Conservation (phyloP, 2,888 invertebrate species). For the Drosophila kanekoi region DNA sequence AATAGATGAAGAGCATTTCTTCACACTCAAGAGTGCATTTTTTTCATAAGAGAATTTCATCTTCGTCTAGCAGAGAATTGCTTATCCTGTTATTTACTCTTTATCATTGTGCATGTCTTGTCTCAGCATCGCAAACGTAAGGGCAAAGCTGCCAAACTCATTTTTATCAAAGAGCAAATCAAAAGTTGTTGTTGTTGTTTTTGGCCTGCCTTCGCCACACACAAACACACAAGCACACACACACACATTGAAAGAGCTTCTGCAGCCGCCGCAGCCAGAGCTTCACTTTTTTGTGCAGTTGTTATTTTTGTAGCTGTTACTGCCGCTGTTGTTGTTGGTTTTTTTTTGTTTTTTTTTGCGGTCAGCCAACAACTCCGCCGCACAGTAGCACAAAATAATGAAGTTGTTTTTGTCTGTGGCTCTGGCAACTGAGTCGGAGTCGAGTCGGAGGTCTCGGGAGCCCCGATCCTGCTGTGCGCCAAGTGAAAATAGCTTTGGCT, state of each 20-base stretch:
- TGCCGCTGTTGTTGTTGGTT: constrained; percentile 20
- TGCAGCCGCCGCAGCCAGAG: constrained; percentile 35
- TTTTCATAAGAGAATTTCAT: not conserved
- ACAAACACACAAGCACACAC: constrained; percentile 22
- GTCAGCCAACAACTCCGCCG: constrained; percentile 45
- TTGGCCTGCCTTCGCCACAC: constrained; percentile 4
- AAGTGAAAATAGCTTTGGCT: constrained; percentile 55
- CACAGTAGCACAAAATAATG: constrained; percentile 76
- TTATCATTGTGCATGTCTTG: constrained; percentile 14
- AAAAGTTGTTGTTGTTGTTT: constrained; percentile 27
- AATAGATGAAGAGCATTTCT: too few relatives aligned
- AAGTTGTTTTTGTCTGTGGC: constrained; percentile 71
- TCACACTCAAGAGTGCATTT: too few relatives aligned
- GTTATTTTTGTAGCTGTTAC: constrained; percentile 29
- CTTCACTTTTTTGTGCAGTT: constrained; percentile 59
- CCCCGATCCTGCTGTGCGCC: constrained; percentile 46
- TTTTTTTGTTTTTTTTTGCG: constrained; percentile 54
- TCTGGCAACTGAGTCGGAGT: constrained; percentile 43
- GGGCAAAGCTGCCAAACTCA: constrained; percentile 15
- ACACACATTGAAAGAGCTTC: constrained; percentile 34
- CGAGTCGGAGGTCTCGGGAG: constrained; percentile 29
- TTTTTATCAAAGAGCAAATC: constrained; percentile 46
- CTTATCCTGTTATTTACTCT: constrained; percentile 17
- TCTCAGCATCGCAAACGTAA: constrained; percentile 12
- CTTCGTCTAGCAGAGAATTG: not conserved